Percentiles rank a stretch among this genome's conserved stretches.
These are phyloP conservation scores for Danaus melanippus DNA, from an alignment of 1,140 invertebrate genomes.

Conservation along the genomic window DNA sequence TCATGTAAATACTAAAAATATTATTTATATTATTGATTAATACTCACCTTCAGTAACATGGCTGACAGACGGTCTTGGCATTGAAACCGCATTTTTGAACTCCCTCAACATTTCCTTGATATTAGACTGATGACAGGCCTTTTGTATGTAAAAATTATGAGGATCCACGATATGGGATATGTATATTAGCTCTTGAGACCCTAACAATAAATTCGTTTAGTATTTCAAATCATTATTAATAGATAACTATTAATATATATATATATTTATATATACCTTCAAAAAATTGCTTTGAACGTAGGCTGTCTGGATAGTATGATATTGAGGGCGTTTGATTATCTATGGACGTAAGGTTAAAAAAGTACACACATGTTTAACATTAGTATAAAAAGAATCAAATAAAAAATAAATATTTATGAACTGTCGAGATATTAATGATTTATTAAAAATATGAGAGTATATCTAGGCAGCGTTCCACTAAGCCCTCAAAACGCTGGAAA, in stretches of 20 bases:
- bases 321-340: conserved; percentile 21
- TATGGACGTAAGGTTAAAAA: conserved; percentile 12
- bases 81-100: conserved; percentile 45
- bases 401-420: no score
- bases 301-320: conserved; percentile 34
- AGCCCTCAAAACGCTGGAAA: no score
- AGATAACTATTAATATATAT: neutral
- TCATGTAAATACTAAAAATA: no score
- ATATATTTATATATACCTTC: conserved; percentile 34
- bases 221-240: neutral
- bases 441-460: no score
- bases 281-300: conserved; percentile 34
- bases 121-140: conserved; percentile 37
- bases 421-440: no score
- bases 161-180: conserved; percentile 74
- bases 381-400: no score
- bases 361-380: neutral
- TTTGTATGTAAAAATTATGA: conserved; percentile 74
- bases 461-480: no score
- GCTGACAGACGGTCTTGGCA: conserved; percentile 36
- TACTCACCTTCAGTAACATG: conserved; percentile 40
- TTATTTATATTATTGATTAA: no score
- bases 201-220: conserved; percentile 25
- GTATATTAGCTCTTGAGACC: conserved; percentile 56
- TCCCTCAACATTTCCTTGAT: conserved; percentile 54